These are phyloP conservation scores for Rhegmatorhina hoffmannsi DNA, from an alignment of 2,113 vertebrate genomes.

Conservation along the genomic window DNA sequence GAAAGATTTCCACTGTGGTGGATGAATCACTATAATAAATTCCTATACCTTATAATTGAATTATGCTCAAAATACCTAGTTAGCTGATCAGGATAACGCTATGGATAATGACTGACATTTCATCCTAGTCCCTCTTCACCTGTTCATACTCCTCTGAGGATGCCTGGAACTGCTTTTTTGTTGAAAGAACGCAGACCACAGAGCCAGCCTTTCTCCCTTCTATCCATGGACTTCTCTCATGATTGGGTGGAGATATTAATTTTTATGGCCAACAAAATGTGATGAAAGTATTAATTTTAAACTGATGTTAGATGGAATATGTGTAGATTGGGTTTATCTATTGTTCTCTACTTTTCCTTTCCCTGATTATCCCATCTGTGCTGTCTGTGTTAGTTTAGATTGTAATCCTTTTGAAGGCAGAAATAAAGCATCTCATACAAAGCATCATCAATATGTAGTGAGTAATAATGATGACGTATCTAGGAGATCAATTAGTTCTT, in stretches of 20 bases:
- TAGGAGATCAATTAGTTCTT: not conserved
- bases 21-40: not conserved
- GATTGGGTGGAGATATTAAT: not conserved
- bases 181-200: not conserved
- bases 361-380: not conserved
- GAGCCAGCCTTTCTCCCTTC: not conserved
- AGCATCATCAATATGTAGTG: not conserved
- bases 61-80: not conserved
- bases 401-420: not conserved
- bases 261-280: not conserved
- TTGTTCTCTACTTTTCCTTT: not conserved
- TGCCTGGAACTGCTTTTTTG: not conserved
- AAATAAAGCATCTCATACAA: not conserved
- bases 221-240: not conserved
- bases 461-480: not conserved
- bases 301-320: not conserved
- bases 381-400: not conserved
- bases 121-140: not conserved
- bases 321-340: not conserved
- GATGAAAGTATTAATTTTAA: not conserved
- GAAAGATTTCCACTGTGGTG: not conserved
- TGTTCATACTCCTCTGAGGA: not conserved
- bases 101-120: not conserved
- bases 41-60: not conserved
- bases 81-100: not conserved